These are phyloP conservation scores for Fistularia tabacaria DNA, from an alignment of 2,797 vertebrate species.

Conservation along the genomic window DNA sequence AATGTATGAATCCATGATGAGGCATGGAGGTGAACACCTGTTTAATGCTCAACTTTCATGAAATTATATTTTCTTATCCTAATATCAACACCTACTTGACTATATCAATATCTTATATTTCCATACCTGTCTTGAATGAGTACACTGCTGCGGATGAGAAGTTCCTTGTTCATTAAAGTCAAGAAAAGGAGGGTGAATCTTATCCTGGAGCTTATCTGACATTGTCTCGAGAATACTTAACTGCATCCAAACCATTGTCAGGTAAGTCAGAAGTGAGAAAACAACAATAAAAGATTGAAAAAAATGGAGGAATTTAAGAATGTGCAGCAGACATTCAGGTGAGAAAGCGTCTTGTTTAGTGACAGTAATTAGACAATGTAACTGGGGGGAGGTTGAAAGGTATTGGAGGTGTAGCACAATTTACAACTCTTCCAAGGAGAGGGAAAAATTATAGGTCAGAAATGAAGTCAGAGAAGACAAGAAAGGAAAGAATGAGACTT, in stretches of 20 bases:
- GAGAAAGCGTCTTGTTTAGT: constrained; percentile 47
- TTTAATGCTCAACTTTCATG: constrained; percentile 20
- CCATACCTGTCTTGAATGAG: constrained; percentile 29
- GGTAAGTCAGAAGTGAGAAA: constrained; percentile 24
- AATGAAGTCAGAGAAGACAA: constrained; percentile 18
- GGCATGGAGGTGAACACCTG: constrained; percentile 36
- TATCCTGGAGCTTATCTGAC: constrained; percentile 42
- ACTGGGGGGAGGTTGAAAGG: constrained; percentile 13
- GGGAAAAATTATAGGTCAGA: constrained; percentile 22
- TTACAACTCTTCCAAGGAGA: constrained; percentile 39
- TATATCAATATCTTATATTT: no score
- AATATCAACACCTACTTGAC: no score
- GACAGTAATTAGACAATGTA: constrained; percentile 51
- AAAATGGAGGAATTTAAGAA: constrained; percentile 54
- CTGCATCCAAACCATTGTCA: constrained; percentile 40
- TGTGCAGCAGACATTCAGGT: constrained; percentile 49
- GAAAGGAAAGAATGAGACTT: constrained; percentile 23
- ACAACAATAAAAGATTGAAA: not conserved
- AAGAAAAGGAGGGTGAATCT: constrained; percentile 8
- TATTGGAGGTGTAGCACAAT: constrained; percentile 35
- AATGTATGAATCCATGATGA: constrained; percentile 51
- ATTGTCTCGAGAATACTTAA: constrained; percentile 51
- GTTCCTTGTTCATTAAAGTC: constrained; percentile 47
- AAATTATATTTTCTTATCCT: no score
- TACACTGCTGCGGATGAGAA: constrained; percentile 25